These are phyloP conservation scores for Sphaerophoria taeniata DNA, from an alignment of 2,888 invertebrate species.

Conservation along the genomic window DNA sequence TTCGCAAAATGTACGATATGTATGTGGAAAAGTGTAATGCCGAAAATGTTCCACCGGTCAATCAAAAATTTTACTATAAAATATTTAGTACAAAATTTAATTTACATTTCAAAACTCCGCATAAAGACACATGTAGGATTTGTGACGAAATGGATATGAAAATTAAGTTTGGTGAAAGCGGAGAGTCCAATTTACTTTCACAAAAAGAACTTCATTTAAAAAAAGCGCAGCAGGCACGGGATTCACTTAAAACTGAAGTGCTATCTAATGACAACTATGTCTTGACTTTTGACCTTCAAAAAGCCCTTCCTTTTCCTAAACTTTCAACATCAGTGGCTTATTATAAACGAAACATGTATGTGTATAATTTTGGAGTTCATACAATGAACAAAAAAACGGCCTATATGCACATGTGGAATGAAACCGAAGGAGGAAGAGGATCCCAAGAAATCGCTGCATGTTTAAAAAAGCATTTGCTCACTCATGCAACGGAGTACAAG, in stretches of 20 bases:
- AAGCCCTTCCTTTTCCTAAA: conserved; percentile 1
- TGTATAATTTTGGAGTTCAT: too few relatives aligned
- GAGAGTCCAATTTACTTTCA: neutral
- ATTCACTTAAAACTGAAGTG: neutral
- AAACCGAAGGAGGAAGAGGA: too few relatives aligned
- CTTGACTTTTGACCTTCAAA: neutral
- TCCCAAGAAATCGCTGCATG: too few relatives aligned
- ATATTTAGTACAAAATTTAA: neutral
- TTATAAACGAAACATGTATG: too few relatives aligned
- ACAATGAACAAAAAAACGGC: too few relatives aligned
- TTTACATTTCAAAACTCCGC: neutral
- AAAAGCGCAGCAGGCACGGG: conserved; percentile 15
- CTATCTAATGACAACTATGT: neutral
- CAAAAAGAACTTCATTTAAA: neutral
- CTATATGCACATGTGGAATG: too few relatives aligned
- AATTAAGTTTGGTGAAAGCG: neutral
- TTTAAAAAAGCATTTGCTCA: too few relatives aligned
- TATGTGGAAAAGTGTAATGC: neutral
- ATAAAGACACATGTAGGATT: neutral
- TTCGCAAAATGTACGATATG: neutral
- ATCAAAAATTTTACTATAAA: neutral
- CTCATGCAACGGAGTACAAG: too few relatives aligned
- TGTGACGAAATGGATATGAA: neutral
- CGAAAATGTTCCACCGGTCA: neutral
- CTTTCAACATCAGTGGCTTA: conserved; percentile 11